Base-by-base conservation (phyloP, 2,797 vertebrate genomes). In the Nyctalus aviator region DNA sequence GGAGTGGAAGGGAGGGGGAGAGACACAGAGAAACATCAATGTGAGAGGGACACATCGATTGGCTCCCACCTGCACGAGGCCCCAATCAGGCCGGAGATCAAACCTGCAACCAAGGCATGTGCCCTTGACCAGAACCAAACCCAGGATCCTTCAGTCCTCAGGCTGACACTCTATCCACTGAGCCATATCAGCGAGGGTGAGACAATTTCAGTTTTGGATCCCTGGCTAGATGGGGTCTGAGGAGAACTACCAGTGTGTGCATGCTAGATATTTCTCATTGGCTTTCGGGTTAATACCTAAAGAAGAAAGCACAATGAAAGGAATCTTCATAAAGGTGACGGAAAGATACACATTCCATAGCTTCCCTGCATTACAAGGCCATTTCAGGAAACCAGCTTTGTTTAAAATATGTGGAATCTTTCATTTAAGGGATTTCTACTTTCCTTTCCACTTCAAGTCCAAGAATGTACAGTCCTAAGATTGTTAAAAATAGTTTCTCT, bases 371-470 rank as follows among this genome's bases (percentile, higher is more conserved):
- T 11, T 5, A 10, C 37, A 87, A 72, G 21, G 0, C 35, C 66
- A 84, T 68, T 78, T 41, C 57, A 88, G 55, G 87, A 90, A 90
- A 55, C 57, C 14, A 89, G 62, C 46, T 91, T 90, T 92, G n/a
- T 88, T 84, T 59, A 84, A 92, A 88, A 93, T 48, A 78, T 0
- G n/a, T 48, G n/a, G 35, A 44, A 64, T 59, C 53, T 95, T 90
- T 72, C 55, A 8, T 84, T 95, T 91, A n/a, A 68, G 41, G 46
- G 21, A 84, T 81, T 90, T 96, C 17, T 89, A 35, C 46, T 91
- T 71, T 94, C 25, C 64, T 90, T 84, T 84, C 68, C 69, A 25
- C 87, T 91, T 96, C 46, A 83, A 93, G 57, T 53, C 25, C 21
- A 90, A 86, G 48, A 88, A 85, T 21, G 18, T 15, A 71, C n/a